Evolutionary conservation across 2,797 vertebrate genomes (phyloP).

Genomic region (Zenarchopterus dispar): DNA sequence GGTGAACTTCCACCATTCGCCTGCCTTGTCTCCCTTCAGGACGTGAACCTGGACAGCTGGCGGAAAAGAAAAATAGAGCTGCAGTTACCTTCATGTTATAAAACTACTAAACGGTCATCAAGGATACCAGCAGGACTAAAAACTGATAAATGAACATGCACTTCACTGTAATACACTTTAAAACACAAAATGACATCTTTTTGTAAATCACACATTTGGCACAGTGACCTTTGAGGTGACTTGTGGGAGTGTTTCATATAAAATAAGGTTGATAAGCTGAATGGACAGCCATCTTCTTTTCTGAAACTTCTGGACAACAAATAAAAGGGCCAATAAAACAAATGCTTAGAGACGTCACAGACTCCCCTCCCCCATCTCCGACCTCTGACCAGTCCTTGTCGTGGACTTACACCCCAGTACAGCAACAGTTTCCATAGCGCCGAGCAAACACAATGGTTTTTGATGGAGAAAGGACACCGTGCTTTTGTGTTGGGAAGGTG

Average conservation of each 20-base stretch:
- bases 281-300: not conserved
- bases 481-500: slow-evolving; percentile 31
- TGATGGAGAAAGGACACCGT: slow-evolving; percentile 48
- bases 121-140: no score
- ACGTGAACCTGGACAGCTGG: slow-evolving; percentile 96
- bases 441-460: slow-evolving; percentile 67
- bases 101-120: not conserved
- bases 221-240: no score
- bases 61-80: slow-evolving; percentile 8
- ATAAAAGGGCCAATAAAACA: not conserved
- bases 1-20: slow-evolving; percentile 99
- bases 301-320: slow-evolving; percentile 2
- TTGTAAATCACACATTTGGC: no score
- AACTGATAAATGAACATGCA: no score
- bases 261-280: not conserved
- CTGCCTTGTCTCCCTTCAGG: slow-evolving; percentile 92
- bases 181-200: no score
- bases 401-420: slow-evolving; percentile 62
- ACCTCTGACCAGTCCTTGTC: slow-evolving; percentile 74
- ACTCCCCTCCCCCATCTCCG: slow-evolving; percentile 64
- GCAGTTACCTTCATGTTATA: slow-evolving; percentile 4
- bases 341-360: slow-evolving; percentile 25
- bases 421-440: slow-evolving; percentile 81
- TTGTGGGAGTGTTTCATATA: not conserved
- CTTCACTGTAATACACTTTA: no score